A percentile compares a stretch with the other conserved stretches of the same genome.
phyloP scores from a whole-genome alignment of 2,797 vertebrate genomes.

The Crenuchus spilurus region DNA sequence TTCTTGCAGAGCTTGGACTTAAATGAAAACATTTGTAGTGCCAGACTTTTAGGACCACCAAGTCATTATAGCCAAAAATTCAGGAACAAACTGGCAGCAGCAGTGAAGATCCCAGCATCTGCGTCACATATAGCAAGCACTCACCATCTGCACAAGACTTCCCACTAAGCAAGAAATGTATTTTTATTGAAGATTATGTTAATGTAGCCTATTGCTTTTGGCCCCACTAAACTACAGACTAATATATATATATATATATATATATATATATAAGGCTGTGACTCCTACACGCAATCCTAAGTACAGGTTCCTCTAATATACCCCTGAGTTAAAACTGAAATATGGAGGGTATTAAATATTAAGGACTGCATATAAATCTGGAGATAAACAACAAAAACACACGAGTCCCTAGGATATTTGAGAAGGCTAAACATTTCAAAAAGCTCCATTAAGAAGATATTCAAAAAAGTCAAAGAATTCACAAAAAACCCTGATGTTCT shows the following conservation, averaged over 20 bases:
- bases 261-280: no score
- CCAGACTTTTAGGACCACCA: background rate
- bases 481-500: no score
- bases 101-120: background rate
- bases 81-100: background rate
- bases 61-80: background rate
- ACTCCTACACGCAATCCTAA: no score
- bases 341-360: background rate
- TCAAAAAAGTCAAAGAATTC: no score
- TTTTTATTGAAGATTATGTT: background rate
- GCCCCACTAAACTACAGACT: background rate
- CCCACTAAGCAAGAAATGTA: background rate
- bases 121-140: background rate
- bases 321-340: background rate
- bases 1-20: no score
- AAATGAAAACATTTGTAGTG: no score
- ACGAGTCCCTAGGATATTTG: no score
- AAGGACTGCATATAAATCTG: background rate
- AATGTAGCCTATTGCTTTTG: background rate
- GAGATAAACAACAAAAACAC: background rate
- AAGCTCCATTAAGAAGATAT: no score
- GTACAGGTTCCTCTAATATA: no score
- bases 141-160: background rate
- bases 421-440: background rate
- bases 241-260: background rate